These are phyloP conservation scores for Garra rufa DNA, from an alignment of 2,113 vertebrate species.

Conservation along the genomic window DNA sequence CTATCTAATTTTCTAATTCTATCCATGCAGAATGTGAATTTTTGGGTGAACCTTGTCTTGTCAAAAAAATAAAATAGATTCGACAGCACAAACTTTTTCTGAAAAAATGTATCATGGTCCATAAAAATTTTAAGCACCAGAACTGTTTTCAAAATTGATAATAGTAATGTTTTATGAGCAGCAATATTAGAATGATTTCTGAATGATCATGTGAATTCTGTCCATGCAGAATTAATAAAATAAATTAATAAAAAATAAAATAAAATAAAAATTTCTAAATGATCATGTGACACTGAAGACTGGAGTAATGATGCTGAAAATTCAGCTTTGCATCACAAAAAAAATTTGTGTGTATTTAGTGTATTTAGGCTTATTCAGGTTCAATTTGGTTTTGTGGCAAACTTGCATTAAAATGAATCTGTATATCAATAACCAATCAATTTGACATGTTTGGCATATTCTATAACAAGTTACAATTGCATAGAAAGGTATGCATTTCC, in stretches of 20 bases:
- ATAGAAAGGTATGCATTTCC: background rate
- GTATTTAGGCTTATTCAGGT: too few relatives aligned
- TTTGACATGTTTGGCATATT: background rate
- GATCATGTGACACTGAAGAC: background rate
- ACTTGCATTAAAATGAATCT: background rate
- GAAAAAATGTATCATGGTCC: background rate
- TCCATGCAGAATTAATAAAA: too few relatives aligned
- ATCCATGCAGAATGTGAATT: too few relatives aligned
- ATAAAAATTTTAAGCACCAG: background rate
- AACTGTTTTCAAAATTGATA: too few relatives aligned
- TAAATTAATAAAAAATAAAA: too few relatives aligned
- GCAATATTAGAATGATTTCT: background rate
- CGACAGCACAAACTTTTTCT: background rate
- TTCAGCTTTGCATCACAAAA: background rate
- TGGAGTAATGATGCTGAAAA: background rate
- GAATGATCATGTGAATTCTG: too few relatives aligned
- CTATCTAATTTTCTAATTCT: too few relatives aligned
- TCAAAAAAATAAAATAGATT: too few relatives aligned
- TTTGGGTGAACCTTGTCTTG: too few relatives aligned
- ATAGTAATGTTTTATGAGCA: background rate
- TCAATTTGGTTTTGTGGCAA: background rate
- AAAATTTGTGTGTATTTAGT: too few relatives aligned
- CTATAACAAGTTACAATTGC: background rate
- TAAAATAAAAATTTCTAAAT: too few relatives aligned
- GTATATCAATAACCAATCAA: background rate